Conservation (phyloP, 2,888 invertebrate genomes). For the Suillia variegata region DNA sequence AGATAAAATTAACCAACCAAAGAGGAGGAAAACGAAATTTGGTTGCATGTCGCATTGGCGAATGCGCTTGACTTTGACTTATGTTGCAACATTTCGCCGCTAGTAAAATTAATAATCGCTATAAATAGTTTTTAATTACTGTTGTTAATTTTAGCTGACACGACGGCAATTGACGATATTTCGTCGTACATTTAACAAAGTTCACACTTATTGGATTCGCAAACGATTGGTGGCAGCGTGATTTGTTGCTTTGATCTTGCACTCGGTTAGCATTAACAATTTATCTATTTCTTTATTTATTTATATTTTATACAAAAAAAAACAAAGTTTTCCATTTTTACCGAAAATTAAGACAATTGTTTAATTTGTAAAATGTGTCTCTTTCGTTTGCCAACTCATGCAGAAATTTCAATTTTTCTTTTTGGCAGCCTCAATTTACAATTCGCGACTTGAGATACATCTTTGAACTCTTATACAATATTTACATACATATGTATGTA, state of each 20-base stretch:
- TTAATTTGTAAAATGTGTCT: not conserved
- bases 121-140: not conserved
- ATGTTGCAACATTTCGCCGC: not conserved
- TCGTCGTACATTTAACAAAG: not conserved
- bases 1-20: no score
- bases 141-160: not conserved
- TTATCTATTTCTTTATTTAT: no score
- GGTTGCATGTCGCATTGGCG: not conserved
- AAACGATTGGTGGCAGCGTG: no score
- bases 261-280: no score
- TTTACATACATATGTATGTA: no score
- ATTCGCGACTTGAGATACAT: not conserved
- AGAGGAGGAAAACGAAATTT: no score
- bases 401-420: not conserved
- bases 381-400: not conserved
- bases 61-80: conserved; percentile 1
- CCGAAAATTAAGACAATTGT: not conserved
- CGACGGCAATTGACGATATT: no score
- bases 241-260: no score
- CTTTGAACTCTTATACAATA: not conserved
- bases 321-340: not conserved
- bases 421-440: not conserved
- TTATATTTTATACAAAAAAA: no score
- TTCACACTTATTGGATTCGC: conserved; percentile 1
- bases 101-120: no score